phyloP scores from a whole-genome alignment of 2,113 vertebrate species.

The Hylia prasina region DNA sequence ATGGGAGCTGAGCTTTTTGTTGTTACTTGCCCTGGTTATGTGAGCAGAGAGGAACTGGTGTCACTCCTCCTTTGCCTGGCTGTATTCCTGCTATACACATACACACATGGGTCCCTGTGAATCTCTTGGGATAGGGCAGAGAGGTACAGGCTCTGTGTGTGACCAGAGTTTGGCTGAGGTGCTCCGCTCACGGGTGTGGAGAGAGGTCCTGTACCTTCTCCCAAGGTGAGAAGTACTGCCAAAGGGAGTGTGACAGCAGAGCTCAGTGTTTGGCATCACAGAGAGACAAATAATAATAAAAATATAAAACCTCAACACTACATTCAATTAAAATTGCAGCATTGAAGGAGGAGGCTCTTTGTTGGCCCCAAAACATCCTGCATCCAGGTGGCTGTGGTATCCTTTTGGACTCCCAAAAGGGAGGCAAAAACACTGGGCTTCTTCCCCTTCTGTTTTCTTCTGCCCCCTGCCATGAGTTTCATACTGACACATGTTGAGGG shows the following conservation, averaged over 20 bases:
- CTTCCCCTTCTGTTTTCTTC: neutral
- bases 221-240: neutral
- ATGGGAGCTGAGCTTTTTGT: neutral
- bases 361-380: neutral
- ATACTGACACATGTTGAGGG: rapidly evolving
- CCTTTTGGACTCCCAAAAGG: neutral
- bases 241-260: neutral
- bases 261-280: neutral
- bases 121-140: neutral
- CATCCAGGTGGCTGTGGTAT: neutral
- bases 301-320: rapidly evolving
- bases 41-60: neutral
- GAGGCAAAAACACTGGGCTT: neutral
- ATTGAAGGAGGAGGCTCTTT: neutral
- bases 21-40: neutral
- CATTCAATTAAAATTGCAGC: neutral
- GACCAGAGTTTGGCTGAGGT: neutral
- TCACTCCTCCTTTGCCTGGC: neutral
- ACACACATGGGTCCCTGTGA: rapidly evolving
- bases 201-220: neutral
- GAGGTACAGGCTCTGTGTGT: neutral
- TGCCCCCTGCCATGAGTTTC: rapidly evolving
- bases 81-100: neutral
- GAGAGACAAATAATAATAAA: neutral
- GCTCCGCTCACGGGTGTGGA: rapidly evolving